Base-by-base conservation (phyloP, 1,140 invertebrate genomes). In the Ceratoteleas bidentatus region DNA sequence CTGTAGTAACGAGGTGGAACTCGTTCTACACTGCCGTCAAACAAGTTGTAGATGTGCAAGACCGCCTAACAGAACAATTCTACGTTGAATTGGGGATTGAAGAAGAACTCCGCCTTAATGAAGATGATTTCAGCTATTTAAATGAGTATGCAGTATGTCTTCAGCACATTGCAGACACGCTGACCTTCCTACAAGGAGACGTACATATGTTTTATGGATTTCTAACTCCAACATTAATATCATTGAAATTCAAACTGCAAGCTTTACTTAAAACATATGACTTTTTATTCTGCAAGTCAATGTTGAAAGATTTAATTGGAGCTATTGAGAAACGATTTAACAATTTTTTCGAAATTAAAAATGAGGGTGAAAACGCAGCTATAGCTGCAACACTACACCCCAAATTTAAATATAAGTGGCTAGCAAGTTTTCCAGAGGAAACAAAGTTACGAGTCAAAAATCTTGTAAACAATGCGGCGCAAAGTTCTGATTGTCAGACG, bases 301-400 rank as follows among this genome's bases (percentile, higher is more conserved):
- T 49, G 45, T 49, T 56, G n/a, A 8, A n/a, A n/a, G 3, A 56
- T 13, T n/a, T 56, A n/a, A 56, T 56, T 36, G 32, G 1, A 2
- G 14, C 32, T 3, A 36, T 34, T 36, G 53, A 56, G 33, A 56
- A 56, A n/a, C 32, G 53, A 3, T 56, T 56, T 56, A 8, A 56
- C 1, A 24, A 56, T 2, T 36, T 34, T 56, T 56, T 56, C n/a
- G 3, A 8, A 10, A 56, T 56, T 1, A 13, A 13, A 36, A 9
- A 36, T 56, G 32, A 56, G 34, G 53, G 53, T 36, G n/a, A 24
- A 15, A 10, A 9, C 13, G 53, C 53, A 24, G 53, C 53, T 56
- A 13, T 56, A 56, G 53, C 53, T n/a, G 53, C 53, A 36, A 16
- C 53, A 36, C n/a, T 56, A 13, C 53, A 56, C 8, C 53, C 53